Evolutionary conservation across 2,888 invertebrate species (phyloP).

Genomic region (Zygothrica quintamaculata): DNA sequence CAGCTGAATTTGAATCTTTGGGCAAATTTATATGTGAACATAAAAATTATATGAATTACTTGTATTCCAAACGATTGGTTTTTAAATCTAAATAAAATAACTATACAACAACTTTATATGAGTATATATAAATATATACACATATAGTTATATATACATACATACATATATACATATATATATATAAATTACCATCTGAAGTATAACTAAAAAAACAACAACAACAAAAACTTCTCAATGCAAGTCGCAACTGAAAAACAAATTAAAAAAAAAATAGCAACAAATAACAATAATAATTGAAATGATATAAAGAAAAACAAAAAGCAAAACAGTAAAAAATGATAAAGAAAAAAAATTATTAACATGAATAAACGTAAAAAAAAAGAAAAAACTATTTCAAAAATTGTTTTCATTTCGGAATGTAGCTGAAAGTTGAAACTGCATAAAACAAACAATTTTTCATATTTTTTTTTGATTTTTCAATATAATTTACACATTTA

Average conservation of each 20-base stretch:
- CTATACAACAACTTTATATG: not conserved
- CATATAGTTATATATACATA: conserved; percentile 35
- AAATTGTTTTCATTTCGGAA: too few relatives aligned
- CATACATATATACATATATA: conserved; percentile 33
- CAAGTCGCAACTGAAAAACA: conserved; percentile 32
- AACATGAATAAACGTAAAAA: conserved; percentile 65
- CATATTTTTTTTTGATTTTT: conserved; percentile 18
- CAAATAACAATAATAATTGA: conserved; percentile 43
- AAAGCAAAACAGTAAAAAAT: conserved; percentile 34
- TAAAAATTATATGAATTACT: conserved; percentile 1
- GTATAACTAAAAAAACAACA: too few relatives aligned
- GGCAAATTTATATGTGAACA: conserved; percentile 30
- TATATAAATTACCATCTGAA: conserved; percentile 36
- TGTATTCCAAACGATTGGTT: conserved; percentile 7
- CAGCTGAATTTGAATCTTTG: not conserved
- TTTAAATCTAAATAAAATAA: not conserved
- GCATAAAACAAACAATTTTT: not conserved
- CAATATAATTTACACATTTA: conserved; percentile 53
- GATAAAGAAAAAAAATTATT: conserved; percentile 54
- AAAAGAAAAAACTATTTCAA: conserved; percentile 22
- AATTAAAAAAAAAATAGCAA: conserved; percentile 22
- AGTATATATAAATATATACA: conserved; percentile 20
- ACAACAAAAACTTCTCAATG: conserved; percentile 42
- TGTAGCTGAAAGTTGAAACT: not conserved
- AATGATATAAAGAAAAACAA: conserved; percentile 41